phyloP scores from a whole-genome alignment of 2,888 invertebrate species.

The Carterocephalus palaemon region DNA sequence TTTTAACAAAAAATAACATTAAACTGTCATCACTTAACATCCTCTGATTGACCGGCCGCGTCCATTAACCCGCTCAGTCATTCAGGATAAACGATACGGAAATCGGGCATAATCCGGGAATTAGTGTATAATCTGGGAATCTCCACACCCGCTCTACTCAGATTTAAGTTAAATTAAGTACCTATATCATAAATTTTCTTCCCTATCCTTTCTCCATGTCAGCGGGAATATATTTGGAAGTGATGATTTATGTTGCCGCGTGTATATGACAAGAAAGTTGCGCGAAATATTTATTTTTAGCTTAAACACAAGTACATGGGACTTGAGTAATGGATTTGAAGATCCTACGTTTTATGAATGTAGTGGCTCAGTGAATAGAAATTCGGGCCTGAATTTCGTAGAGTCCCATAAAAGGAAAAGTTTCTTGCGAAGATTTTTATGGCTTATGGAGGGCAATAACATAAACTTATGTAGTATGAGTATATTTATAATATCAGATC shows the following conservation, averaged over 20 bases:
- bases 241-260: slow-evolving; percentile 24
- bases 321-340: slow-evolving; percentile 24
- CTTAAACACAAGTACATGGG: slow-evolving; percentile 16
- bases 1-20: too few species aligned
- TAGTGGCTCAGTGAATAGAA: slow-evolving; percentile 9
- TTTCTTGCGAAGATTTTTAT: not conserved
- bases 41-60: not conserved
- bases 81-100: not conserved
- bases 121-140: slow-evolving; percentile 14
- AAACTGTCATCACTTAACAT: too few species aligned
- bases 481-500: too few species aligned
- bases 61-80: slow-evolving; percentile 2
- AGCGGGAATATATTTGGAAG: slow-evolving; percentile 23
- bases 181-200: slow-evolving; percentile 19
- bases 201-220: slow-evolving; percentile 20
- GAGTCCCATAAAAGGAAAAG: slow-evolving; percentile 1
- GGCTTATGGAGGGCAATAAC: too few species aligned
- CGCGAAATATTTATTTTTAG: slow-evolving; percentile 26
- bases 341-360: slow-evolving; percentile 10
- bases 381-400: not conserved
- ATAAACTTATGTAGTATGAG: too few species aligned
- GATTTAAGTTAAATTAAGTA: slow-evolving; percentile 25
- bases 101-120: slow-evolving; percentile 7
- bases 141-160: slow-evolving; percentile 4
- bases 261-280: slow-evolving; percentile 25